Evolutionary conservation across 2,797 vertebrate species (phyloP).

Genomic region (Lepus oiostolus): DNA sequence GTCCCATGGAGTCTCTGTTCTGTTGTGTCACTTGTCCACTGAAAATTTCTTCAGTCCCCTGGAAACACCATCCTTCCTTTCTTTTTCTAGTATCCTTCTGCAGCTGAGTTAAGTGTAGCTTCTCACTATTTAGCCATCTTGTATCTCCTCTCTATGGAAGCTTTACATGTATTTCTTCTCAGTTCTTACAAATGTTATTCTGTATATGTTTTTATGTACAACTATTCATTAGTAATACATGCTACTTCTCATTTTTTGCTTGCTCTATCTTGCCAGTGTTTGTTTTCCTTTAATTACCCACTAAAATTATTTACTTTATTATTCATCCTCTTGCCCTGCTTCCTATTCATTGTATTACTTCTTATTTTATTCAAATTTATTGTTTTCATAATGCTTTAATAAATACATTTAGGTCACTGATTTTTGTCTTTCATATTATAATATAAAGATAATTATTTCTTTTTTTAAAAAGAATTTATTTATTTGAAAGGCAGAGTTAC

Average conservation of each 20-base stretch:
- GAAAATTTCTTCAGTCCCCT: too few species aligned
- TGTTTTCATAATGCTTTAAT: not conserved
- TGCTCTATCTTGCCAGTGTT: not conserved
- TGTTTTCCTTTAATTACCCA: not conserved
- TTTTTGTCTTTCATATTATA: not conserved
- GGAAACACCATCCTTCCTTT: too few species aligned
- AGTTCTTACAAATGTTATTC: not conserved
- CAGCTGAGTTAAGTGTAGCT: too few species aligned
- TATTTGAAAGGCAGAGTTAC: too few species aligned
- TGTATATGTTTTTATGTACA: not conserved
- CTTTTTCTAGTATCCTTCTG: too few species aligned
- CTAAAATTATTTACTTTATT: not conserved
- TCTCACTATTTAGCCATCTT: too few species aligned
- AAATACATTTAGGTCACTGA: not conserved
- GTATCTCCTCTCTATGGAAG: not conserved
- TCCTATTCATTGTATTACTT: not conserved
- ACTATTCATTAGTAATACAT: not conserved
- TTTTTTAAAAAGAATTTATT: not conserved
- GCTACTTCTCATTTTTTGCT: not conserved
- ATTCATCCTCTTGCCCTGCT: not conserved
- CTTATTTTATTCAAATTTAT: not conserved
- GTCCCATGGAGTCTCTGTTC: too few species aligned
- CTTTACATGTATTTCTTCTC: not conserved
- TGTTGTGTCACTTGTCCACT: too few species aligned
- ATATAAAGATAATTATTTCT: not conserved